Evolutionary conservation across 2,113 vertebrate species (phyloP).

Genomic region (Rousettus leschenaultii): DNA sequence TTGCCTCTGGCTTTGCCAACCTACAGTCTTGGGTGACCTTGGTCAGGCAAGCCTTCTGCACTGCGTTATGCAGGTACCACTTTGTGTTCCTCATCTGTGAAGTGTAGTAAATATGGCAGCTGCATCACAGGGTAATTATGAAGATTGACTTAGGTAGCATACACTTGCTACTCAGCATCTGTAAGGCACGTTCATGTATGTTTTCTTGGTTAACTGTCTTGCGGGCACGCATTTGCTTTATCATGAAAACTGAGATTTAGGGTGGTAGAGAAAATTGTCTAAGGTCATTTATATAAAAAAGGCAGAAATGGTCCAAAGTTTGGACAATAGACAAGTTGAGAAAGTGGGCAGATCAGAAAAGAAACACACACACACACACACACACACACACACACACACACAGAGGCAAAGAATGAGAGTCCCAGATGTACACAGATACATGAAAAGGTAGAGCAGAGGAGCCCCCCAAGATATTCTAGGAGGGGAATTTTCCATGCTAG

Average conservation of each 20-base stretch:
- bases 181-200: accelerated
- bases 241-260: background rate
- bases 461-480: background rate
- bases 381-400: background rate
- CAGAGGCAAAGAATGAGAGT: background rate
- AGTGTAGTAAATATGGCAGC: accelerated
- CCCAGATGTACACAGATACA: background rate
- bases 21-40: background rate
- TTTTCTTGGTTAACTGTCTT: background rate
- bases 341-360: background rate
- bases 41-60: background rate
- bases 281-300: background rate
- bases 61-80: background rate
- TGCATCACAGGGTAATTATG: background rate
- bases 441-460: background rate
- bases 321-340: background rate
- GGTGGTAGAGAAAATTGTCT: background rate
- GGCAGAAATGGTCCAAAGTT: background rate
- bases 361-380: background rate
- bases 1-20: background rate
- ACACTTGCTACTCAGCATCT: background rate
- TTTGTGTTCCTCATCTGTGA: background rate
- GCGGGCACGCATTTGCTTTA: background rate
- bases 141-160: background rate
- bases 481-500: background rate